A percentile compares a stretch with the other conserved stretches of the same genome.
phyloP scores from a whole-genome alignment of 2,113 vertebrate genomes.

The Leptosomus discolor region DNA sequence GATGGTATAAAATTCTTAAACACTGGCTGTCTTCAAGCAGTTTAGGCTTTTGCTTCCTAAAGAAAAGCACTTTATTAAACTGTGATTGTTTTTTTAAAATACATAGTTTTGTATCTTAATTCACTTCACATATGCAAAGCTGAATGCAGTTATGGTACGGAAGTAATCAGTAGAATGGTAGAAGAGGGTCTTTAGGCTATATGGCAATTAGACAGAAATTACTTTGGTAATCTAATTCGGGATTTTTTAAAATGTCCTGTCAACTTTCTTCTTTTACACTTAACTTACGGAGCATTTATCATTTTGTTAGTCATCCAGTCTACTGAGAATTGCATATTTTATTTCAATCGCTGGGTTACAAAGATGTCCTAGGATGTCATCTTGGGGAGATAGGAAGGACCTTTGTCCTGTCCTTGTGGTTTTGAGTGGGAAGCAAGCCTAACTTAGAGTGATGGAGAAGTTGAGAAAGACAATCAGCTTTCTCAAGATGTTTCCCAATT shows the following conservation, averaged over 20 bases:
- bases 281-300: not conserved
- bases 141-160: not conserved
- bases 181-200: not conserved
- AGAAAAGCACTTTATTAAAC: not conserved
- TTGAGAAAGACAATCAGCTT: not conserved
- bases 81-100: not conserved
- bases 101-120: not conserved
- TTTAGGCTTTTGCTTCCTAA: not conserved
- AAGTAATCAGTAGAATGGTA: not conserved
- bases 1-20: conserved; percentile 7
- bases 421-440: not conserved
- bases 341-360: not conserved
- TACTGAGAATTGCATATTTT: not conserved
- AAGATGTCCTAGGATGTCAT: not conserved
- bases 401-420: not conserved
- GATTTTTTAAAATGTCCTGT: not conserved
- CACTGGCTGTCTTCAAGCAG: not conserved
- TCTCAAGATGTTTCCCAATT: not conserved
- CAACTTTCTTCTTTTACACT: not conserved
- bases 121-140: not conserved
- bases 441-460: not conserved
- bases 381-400: not conserved
- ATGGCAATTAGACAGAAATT: not conserved
- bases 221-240: not conserved
- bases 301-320: not conserved